Evolutionary conservation across 2,888 invertebrate species (phyloP), one percentile per base, ranked within the genome.

Genomic region (Apodemia duryi): DNA sequence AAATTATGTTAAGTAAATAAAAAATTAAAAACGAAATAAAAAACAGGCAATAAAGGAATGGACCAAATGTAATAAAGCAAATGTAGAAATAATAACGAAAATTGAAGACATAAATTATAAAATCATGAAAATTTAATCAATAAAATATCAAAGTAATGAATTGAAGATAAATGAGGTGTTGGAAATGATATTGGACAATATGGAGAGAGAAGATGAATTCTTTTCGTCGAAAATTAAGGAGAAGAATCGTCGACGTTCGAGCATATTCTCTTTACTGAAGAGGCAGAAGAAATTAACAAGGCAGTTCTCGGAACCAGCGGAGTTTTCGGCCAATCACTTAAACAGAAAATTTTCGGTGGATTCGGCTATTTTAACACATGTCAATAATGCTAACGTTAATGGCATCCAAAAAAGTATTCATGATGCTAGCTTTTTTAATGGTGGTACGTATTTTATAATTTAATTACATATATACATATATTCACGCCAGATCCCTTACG

Each of bases 291-390:
- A 88, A 38, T 28, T 90, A 0, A 74, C 79, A 0, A 73, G 91
- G 13, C 90, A 90, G 63, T 72, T 73, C 1, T 91, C 91, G 0
- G 89, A 86, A 43, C 91, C 90, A 0, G 78, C 72, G 49, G 62
- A 63, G 46, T 29, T 66, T 28, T 29, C 62, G n/a, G 29, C 28
- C 4, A 28, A 28, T 1, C 21, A 54, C 5, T 21, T 77, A 21
- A 75, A 77, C 43, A 76, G 91, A 64, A 90, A 90, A 61, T 84
- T 74, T 51, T 91, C 91, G 0, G 83, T 85, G 0, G 91, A 91
- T 66, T 88, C 88, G 0, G 88, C 85, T 0, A 84, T 88, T 38
- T 68, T 84, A 69, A 77, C 83, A 1, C 85, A 85, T 49, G 84
- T 80, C 21, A 21, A 1, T 54, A 77, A 81, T 10, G 78, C 77